These are phyloP conservation scores for Camponotus floridanus DNA, from an alignment of 1,140 invertebrate species.

Conservation along the genomic window DNA sequence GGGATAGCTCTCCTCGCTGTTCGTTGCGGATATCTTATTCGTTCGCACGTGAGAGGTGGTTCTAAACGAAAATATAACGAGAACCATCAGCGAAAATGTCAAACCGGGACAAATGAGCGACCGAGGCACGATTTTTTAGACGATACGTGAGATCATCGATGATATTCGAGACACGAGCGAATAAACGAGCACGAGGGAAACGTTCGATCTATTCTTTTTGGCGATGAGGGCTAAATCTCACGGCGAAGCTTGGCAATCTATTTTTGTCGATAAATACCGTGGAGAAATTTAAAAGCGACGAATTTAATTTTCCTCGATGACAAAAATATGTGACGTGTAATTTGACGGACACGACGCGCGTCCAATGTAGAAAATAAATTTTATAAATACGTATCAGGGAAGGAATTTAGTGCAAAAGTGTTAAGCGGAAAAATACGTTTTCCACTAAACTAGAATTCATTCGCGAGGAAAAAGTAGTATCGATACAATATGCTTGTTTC, in stretches of 20 bases:
- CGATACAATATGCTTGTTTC: not conserved
- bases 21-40: conserved; percentile 49
- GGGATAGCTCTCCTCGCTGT: conserved; percentile 17
- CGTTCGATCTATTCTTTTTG: conserved; percentile 30
- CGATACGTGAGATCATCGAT: conserved; percentile 25
- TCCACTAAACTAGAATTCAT: not conserved
- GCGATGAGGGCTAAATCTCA: conserved; percentile 21
- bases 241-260: not conserved
- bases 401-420: not conserved
- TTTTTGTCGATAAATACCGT: conserved; percentile 6
- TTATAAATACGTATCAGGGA: not conserved
- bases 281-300: not conserved
- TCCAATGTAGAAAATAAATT: not conserved
- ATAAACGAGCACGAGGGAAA: conserved; percentile 11
- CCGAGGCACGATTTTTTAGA: conserved; percentile 38
- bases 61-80: conserved; percentile 3
- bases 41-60: conserved; percentile 7
- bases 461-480: not conserved
- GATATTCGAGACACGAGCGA: conserved; percentile 24
- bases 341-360: not conserved
- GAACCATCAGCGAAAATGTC: conserved; percentile 32
- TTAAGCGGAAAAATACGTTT: not conserved
- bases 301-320: conserved; percentile 7
- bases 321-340: not conserved
- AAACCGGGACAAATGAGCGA: conserved; percentile 26